phyloP scores from a whole-genome alignment of 2,888 invertebrate species.

The Lagria hirta region DNA sequence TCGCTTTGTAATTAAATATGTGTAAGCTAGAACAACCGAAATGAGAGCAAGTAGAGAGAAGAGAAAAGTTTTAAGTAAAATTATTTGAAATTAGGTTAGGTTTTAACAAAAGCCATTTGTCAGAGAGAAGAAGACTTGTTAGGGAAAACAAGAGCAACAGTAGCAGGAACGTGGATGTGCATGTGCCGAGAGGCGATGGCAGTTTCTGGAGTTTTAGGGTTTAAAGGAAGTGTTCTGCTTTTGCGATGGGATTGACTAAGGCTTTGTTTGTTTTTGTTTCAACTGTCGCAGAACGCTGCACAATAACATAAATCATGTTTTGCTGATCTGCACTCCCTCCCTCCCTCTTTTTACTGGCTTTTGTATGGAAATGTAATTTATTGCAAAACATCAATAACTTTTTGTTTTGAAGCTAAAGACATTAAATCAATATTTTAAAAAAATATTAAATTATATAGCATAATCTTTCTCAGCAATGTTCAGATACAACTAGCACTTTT shows the following conservation, averaged over 20 bases:
- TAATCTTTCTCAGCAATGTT: too few species aligned
- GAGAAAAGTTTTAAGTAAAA: slow-evolving; percentile 25
- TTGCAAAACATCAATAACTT: too few species aligned
- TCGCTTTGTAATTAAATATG: slow-evolving; percentile 24
- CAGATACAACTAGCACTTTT: too few species aligned
- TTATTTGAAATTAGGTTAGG: slow-evolving; percentile 24
- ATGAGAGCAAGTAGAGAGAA: too few species aligned
- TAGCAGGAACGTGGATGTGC: slow-evolving; percentile 7
- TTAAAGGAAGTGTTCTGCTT: slow-evolving; percentile 21
- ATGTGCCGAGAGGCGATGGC: slow-evolving; percentile 18
- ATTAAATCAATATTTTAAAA: too few species aligned
- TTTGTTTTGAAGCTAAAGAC: too few species aligned
- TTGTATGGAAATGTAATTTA: too few species aligned
- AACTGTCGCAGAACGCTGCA: slow-evolving; percentile 22
- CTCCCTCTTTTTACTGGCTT: too few species aligned
- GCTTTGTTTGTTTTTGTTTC: slow-evolving; percentile 26
- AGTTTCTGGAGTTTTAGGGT: too few species aligned
- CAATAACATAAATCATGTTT: slow-evolving; percentile 23
- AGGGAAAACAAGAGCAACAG: slow-evolving; percentile 12
- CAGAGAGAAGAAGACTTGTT: slow-evolving; percentile 21
- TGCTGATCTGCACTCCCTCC: slow-evolving; percentile 25
- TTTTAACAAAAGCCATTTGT: slow-evolving; percentile 28
- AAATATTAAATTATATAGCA: too few species aligned
- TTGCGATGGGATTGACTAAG: slow-evolving; percentile 14
- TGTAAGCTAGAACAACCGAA: slow-evolving; percentile 18